Evolutionary conservation across 2,888 invertebrate genomes (phyloP), one percentile per base, ranked within the genome.

Genomic region (Chaetogeoica ovagalla): DNA sequence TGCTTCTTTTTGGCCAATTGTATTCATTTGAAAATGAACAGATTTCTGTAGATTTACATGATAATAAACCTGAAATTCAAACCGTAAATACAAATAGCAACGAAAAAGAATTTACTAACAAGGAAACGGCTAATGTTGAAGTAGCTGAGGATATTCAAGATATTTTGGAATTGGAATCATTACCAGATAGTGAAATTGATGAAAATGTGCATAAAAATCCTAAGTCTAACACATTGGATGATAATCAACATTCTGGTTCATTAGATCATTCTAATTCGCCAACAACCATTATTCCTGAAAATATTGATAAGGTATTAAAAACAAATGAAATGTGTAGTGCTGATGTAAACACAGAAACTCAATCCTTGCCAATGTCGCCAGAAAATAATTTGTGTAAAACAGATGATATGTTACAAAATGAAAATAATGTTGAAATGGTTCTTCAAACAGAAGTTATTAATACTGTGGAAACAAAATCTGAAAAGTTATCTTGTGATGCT

Each of bases 111-210:
- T 4, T 39, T 55, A 21, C 3, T 7, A 57, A 55, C 37, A 71
- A 15, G 13, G 63, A 55, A 63, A 8, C 19, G 11, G 63, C 55
- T n/a, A 39, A 55, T 39, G 43, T 39, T 63, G 79, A 79, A 23
- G 0, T n/a, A 39, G 43, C 17, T n/a, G 43, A 71, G 23, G 70
- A 65, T 13, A 79, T 79, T 15, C 60, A 79, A 57, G 79, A 79
- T 71, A 79, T 71, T 57, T 63, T 79, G 15, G 79, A 79, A 39
- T 23, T 79, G 19, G 39, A 71, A 63, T 70, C 79, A 17, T 65
- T 79, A 57, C 79, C 79, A 15, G 79, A 79, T n/a, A 79, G 79
- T 63, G 71, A 79, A 30, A 70, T 71, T 11, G 70, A 79, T 0
- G 70, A 71, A 1, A 63, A 63, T 71, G 17, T 55, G 8, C 63